Evolutionary conservation across 2,113 vertebrate species (phyloP).

Genomic region (Gopherus evgoodei): DNA sequence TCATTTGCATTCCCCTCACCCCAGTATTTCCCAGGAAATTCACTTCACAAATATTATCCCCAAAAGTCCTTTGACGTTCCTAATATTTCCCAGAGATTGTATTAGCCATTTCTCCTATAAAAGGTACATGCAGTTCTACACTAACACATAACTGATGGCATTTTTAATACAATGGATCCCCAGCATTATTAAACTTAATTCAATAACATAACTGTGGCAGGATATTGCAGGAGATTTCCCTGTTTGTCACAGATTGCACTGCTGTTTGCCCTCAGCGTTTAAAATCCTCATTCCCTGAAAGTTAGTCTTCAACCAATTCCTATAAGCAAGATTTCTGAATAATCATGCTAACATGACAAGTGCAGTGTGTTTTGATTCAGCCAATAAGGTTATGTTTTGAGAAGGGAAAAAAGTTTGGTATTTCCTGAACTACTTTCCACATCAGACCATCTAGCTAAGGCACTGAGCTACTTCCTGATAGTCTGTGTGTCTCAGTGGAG

Average conservation of each 20-base stretch:
- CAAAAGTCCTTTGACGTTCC: too few relatives aligned
- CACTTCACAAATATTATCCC: neutral
- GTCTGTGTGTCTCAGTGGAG: neutral
- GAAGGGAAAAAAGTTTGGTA: neutral
- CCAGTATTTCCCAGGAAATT: neutral
- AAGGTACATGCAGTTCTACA: neutral
- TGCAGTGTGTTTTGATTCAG: fast-evolving
- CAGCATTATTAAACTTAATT: neutral
- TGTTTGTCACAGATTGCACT: neutral
- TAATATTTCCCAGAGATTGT: too few relatives aligned
- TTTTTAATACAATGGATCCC: neutral
- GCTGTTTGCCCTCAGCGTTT: neutral
- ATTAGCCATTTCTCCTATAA: too few relatives aligned
- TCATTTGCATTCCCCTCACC: neutral
- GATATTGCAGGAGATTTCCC: neutral
- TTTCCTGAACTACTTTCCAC: neutral
- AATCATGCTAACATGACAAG: neutral
- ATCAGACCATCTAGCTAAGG: neutral
- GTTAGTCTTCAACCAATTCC: neutral
- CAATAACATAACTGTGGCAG: neutral
- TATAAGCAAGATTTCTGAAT: neutral
- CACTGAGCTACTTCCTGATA: neutral
- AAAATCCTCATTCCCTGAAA: neutral
- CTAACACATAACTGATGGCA: neutral
- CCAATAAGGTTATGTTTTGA: neutral